Evolutionary conservation across 1,140 invertebrate genomes (phyloP).

Genomic region (Drosophila kurseongensis): DNA sequence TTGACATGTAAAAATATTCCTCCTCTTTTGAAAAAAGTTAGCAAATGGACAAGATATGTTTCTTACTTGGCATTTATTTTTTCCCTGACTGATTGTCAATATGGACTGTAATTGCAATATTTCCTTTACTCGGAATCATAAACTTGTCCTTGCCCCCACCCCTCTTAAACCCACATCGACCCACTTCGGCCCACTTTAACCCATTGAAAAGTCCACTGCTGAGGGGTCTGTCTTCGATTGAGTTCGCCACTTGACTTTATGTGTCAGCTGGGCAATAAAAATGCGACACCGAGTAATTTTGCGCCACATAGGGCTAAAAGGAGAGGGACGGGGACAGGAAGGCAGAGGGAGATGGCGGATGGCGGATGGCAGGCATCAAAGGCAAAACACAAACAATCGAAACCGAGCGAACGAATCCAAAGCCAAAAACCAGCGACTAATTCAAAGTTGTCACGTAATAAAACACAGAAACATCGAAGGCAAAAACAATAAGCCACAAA

Average conservation of each 20-base stretch:
- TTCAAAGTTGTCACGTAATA: conserved; percentile 80
- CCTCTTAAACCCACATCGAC: background rate
- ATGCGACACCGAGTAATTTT: conserved; percentile 51
- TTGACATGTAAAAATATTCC: no score
- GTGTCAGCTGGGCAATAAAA: conserved; percentile 60
- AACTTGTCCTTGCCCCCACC: background rate
- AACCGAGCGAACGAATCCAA: conserved; percentile 19
- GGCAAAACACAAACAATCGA: conserved; percentile 53
- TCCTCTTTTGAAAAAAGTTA: no score
- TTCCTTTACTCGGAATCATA: conserved; percentile 4
- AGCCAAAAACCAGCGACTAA: conserved; percentile 58
- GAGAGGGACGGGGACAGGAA: background rate
- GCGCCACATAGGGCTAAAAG: conserved; percentile 11
- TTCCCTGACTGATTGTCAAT: background rate
- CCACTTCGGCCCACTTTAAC: conserved; percentile 7
- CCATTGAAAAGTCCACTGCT: background rate
- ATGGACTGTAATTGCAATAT: conserved; percentile 7
- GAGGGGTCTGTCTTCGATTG: conserved; percentile 20
- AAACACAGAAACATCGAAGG: conserved; percentile 58
- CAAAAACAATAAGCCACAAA: conserved; percentile 59
- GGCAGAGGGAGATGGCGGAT: conserved; percentile 3
- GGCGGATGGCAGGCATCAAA: conserved; percentile 34
- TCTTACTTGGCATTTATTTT: no score
- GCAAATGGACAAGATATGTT: no score
- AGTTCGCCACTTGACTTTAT: conserved; percentile 42